Conservation (phyloP, 1,140 invertebrate genomes). For the Bradynema listronoti region DNA sequence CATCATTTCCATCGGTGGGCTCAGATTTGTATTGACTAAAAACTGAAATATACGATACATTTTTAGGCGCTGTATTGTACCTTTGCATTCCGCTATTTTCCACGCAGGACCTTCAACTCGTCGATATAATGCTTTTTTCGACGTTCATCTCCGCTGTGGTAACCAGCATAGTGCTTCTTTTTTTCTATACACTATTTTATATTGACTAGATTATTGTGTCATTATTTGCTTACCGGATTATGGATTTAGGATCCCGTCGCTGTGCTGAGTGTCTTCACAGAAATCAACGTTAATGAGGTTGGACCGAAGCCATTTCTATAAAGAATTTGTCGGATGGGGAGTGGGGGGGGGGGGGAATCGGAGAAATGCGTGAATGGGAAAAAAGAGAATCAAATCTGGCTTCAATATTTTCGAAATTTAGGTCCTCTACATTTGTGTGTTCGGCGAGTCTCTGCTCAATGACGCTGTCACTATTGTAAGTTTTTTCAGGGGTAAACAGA, state of each 20-base stretch:
- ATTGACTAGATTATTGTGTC: too few species aligned
- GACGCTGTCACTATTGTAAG: slow-evolving; percentile 92
- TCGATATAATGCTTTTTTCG: slow-evolving; percentile 74
- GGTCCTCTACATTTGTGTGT: slow-evolving; percentile 93
- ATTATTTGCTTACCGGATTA: too few species aligned
- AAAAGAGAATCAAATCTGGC: too few species aligned
- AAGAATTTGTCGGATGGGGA: too few species aligned
- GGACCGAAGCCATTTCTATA: too few species aligned
- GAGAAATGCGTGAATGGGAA: too few species aligned
- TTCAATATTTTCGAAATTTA: slow-evolving; percentile 62
- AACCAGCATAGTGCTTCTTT: too few species aligned
- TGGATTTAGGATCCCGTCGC: slow-evolving; percentile 98
- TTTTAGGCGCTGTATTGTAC: slow-evolving; percentile 26
- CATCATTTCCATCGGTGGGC: slow-evolving; percentile 27
- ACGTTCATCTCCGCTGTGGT: slow-evolving; percentile 92
- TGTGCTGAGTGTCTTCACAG: slow-evolving; percentile 46
- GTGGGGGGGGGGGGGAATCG: too few species aligned
- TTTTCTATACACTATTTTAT: too few species aligned
- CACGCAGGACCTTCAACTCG: slow-evolving; percentile 20
- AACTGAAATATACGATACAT: slow-evolving; percentile 11
- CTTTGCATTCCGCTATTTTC: slow-evolving; percentile 22
- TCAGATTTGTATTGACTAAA: slow-evolving; percentile 5
- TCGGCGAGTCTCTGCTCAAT: slow-evolving; percentile 93
- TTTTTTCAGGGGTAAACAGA: not conserved
- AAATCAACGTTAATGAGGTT: slow-evolving; percentile 35